Conservation (phyloP, 2,113 vertebrate species). For the Lichenostomus cassidix region DNA sequence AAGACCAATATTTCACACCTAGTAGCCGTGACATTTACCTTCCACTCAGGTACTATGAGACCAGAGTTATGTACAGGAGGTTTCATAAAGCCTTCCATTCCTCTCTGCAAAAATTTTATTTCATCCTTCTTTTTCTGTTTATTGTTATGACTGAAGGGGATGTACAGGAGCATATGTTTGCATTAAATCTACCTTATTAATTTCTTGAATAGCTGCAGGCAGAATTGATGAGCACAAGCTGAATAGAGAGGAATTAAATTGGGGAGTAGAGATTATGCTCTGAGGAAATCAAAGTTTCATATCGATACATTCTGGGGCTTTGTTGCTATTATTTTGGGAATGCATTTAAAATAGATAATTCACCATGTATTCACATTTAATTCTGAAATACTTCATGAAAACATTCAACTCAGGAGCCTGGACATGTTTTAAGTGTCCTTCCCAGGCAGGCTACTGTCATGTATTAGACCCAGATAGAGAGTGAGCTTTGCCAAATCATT, state of each 20-base stretch:
- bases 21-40: background rate
- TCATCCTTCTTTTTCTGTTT: background rate
- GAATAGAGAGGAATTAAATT: background rate
- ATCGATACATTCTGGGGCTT: background rate
- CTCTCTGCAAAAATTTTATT: background rate
- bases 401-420: background rate
- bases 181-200: background rate
- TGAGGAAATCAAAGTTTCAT: background rate
- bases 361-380: background rate
- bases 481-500: background rate
- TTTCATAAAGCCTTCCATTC: conserved; percentile 18
- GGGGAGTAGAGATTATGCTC: background rate
- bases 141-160: background rate
- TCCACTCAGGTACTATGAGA: background rate
- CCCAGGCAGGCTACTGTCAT: background rate
- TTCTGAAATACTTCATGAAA: background rate
- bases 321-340: background rate
- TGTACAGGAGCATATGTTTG: background rate
- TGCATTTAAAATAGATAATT: background rate
- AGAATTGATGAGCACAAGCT: background rate
- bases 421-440: background rate
- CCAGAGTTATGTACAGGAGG: background rate
- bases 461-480: background rate
- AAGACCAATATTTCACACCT: background rate
- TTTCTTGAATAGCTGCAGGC: background rate